These are phyloP conservation scores for Hypercompe scribonia DNA, from an alignment of 2,888 invertebrate species.

Conservation along the genomic window DNA sequence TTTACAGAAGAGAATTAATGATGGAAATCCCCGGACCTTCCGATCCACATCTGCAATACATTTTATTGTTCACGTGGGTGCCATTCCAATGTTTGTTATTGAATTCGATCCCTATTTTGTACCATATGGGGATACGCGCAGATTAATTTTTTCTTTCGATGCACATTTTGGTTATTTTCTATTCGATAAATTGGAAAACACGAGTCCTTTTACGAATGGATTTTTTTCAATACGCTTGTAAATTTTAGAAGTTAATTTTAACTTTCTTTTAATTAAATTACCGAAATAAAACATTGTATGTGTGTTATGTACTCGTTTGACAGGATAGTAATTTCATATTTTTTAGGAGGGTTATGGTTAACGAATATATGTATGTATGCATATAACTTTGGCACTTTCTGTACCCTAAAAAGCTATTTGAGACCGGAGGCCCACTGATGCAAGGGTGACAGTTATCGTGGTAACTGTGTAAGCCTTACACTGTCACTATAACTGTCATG, in stretches of 20 bases:
- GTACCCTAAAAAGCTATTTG: too few relatives aligned
- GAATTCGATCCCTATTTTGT: conserved; percentile 44
- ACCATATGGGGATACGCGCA: conserved; percentile 41
- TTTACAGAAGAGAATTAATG: conserved; percentile 68
- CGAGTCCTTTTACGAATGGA: conserved; percentile 1
- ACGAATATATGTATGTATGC: too few relatives aligned
- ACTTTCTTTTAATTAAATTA: background rate
- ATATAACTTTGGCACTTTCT: too few relatives aligned
- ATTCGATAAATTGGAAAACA: conserved; percentile 32
- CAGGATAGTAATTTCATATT: too few relatives aligned
- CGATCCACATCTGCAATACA: conserved; percentile 56
- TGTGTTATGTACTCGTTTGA: too few relatives aligned
- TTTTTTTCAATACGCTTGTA: background rate
- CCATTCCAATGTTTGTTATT: conserved; percentile 59
- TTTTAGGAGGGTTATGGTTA: too few relatives aligned
- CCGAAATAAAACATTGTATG: too few relatives aligned
- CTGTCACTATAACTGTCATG: too few relatives aligned
- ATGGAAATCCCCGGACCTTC: conserved; percentile 58
- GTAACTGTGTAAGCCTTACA: too few relatives aligned
- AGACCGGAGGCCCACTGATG: too few relatives aligned
- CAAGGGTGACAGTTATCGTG: too few relatives aligned
- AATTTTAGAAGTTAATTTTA: background rate
- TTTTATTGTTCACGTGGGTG: conserved; percentile 71
- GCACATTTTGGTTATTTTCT: conserved; percentile 28
- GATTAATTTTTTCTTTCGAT: conserved; percentile 46